Evolutionary conservation across 2,888 invertebrate species (phyloP).

Genomic region (Meiosimyza platycephala): DNA sequence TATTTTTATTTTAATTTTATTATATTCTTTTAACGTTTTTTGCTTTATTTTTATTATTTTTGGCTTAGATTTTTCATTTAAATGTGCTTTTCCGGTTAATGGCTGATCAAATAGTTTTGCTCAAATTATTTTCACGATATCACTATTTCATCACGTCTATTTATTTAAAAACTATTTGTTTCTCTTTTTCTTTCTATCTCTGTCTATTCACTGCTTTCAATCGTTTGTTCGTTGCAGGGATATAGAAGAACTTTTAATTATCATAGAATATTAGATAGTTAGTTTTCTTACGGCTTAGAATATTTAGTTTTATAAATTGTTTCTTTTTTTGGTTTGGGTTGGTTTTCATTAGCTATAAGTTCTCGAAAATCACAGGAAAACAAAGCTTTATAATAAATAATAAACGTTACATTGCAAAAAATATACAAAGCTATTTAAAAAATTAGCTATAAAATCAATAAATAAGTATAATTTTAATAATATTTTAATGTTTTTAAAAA

Average conservation of each 20-base stretch:
- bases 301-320: conserved; percentile 40
- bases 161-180: conserved; percentile 13
- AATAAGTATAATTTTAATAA: no score
- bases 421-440: no score
- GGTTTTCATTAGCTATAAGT: no score
- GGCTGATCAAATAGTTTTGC: conserved; percentile 41
- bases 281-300: conserved; percentile 40
- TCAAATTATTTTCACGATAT: conserved; percentile 40
- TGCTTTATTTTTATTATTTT: conserved; percentile 26
- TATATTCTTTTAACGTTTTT: conserved; percentile 8
- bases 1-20: conserved; percentile 34
- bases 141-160: conserved; percentile 21
- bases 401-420: no score
- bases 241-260: conserved; percentile 57
- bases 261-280: conserved; percentile 57
- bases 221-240: conserved; percentile 43
- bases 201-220: conserved; percentile 30
- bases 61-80: conserved; percentile 37
- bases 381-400: no score
- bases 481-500: no score
- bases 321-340: conserved; percentile 6
- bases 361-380: no score
- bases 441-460: no score
- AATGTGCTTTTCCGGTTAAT: conserved; percentile 41
- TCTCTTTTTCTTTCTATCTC: conserved; percentile 16